phyloP scores from a whole-genome alignment of 2,113 vertebrate species.

The Sorex araneus region DNA sequence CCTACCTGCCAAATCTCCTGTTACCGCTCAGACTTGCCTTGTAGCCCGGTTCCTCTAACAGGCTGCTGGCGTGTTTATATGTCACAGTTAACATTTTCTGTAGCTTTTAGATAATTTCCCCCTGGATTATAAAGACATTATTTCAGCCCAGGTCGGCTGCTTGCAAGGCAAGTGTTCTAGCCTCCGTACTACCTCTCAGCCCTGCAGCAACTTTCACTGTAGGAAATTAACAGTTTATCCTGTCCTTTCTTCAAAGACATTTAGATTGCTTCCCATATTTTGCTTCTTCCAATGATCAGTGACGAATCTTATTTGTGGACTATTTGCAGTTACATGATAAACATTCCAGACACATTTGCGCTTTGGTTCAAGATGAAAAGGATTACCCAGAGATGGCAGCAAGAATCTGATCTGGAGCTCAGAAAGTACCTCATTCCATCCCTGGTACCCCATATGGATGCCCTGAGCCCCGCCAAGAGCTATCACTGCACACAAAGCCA shows the following conservation, averaged over 20 bases:
- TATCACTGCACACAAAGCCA: too few relatives aligned
- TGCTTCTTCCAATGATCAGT: neutral
- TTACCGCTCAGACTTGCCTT: neutral
- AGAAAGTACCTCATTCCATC: neutral
- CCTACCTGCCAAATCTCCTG: neutral
- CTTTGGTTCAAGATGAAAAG: conserved; percentile 8
- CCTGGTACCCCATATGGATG: too few relatives aligned
- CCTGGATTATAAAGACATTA: neutral
- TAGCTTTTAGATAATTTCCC: neutral
- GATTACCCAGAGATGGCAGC: neutral
- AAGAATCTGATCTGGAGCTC: neutral
- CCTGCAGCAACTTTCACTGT: neutral
- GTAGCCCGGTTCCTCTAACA: neutral
- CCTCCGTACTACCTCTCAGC: too few relatives aligned
- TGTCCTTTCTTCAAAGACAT: neutral
- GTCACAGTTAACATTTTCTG: neutral
- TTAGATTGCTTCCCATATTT: neutral
- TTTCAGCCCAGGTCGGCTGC: neutral
- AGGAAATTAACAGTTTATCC: neutral
- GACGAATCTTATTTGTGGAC: too few relatives aligned
- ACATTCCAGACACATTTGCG: neutral
- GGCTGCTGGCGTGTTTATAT: neutral
- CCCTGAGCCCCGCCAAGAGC: too few relatives aligned
- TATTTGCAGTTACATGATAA: neutral
- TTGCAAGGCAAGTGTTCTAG: too few relatives aligned